Base-by-base conservation (phyloP, 2,113 vertebrate genomes). In the Kryptolebias marmoratus region DNA sequence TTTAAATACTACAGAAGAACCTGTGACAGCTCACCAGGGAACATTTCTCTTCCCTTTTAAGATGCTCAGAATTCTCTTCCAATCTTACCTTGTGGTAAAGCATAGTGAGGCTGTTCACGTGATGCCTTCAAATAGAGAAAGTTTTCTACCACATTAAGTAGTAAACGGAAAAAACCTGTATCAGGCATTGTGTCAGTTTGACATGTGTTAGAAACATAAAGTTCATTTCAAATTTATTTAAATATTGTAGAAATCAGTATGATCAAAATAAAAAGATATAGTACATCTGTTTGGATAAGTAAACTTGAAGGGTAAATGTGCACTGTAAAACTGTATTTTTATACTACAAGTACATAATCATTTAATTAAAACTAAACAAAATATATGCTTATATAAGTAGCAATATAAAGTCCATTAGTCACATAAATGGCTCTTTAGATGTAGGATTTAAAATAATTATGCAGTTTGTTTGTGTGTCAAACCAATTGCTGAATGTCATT, bases 401-500 rank as follows among this genome's bases (percentile, higher is more conserved):
- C 39, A 42, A 42, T 9, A 8, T 6, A 6, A 42, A 11, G 50
- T 54, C 28, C 12, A 28, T 54, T 28, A 55, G 27, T 54, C 11
- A 10, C 12, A 55, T 11, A 42, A 42, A 55, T 28, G 53, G 30
- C 54, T 32, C 5, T 31, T 11, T 28, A 15, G 28, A 18, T 36
- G 18, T 22, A 45, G 27, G 31, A 31, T 11, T 45, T 56, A 31
- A 15, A 66, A 42, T 42, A 42, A 53, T 5, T 32, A 15, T 62
- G n/a, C 44, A 68, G 69, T 73, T 65, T 57, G 13, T 63, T 14
- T 1, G 3, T 59, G 71, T 71, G 70, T 80, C 71, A 58, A 80
- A 47, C 68, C 77, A 77, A 71, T 79, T 83, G 75, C 77, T 85
- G 62, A 73, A 81, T 85, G 79, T 75, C 52, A 74, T 68, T 68